These are phyloP conservation scores for Rostratula benghalensis DNA, from an alignment of 2,113 vertebrate genomes.

Conservation along the genomic window DNA sequence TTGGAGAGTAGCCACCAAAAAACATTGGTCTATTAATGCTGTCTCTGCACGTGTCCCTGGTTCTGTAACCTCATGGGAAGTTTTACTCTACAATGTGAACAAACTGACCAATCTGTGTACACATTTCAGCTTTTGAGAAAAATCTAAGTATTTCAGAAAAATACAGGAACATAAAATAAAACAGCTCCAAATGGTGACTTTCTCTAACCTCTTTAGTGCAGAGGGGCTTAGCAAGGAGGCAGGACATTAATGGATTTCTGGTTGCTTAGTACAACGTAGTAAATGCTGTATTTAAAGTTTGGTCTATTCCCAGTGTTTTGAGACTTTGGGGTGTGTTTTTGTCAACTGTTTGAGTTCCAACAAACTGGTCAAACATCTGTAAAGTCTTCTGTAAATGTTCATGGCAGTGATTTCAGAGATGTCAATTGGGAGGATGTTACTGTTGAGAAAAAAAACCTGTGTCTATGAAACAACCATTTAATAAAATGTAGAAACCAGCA, in stretches of 20 bases:
- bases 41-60: constrained; percentile 40
- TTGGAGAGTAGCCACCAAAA: not conserved
- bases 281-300: constrained; percentile 57
- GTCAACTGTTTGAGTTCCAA: constrained; percentile 77
- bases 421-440: constrained; percentile 66
- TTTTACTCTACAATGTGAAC: constrained; percentile 27
- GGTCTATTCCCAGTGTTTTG: constrained; percentile 66
- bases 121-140: constrained; percentile 2
- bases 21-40: constrained; percentile 42
- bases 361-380: constrained; percentile 74
- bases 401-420: constrained; percentile 19
- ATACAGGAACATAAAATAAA: constrained; percentile 9
- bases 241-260: constrained; percentile 30
- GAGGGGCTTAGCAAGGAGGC: constrained; percentile 17
- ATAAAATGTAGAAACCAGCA: constrained; percentile 79
- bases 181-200: constrained; percentile 18
- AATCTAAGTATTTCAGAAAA: not conserved
- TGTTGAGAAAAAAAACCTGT: constrained; percentile 65
- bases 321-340: constrained; percentile 44
- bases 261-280: constrained; percentile 45
- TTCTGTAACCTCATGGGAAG: constrained; percentile 42
- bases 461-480: constrained; percentile 68
- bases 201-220: not conserved
- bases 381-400: constrained; percentile 71
- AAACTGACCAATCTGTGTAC: constrained; percentile 18